A percentile compares a stretch with the other conserved stretches of the same genome.
These are phyloP conservation scores for Hymenochirus boettgeri DNA, from an alignment of 2,113 vertebrate genomes.

Conservation along the genomic window DNA sequence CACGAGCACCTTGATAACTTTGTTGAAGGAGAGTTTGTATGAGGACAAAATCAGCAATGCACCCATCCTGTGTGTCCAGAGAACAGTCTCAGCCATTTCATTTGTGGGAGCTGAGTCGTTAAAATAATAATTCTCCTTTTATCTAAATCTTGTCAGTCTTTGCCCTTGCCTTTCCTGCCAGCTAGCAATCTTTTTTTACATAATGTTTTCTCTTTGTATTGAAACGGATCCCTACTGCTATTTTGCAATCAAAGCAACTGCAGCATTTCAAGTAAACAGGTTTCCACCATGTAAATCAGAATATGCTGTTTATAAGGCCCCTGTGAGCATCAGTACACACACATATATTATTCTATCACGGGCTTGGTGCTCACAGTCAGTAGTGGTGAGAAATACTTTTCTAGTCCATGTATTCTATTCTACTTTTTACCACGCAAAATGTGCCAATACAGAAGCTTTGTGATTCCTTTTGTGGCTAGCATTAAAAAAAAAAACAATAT, in stretches of 20 bases:
- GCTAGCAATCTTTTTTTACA: not conserved
- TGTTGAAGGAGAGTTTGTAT: constrained; percentile 12
- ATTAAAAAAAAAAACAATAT: too few relatives aligned
- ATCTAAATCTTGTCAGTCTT: constrained; percentile 1
- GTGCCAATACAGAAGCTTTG: too few relatives aligned
- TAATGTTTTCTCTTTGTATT: not conserved
- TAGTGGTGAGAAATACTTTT: too few relatives aligned
- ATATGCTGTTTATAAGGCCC: too few relatives aligned
- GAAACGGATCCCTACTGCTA: not conserved
- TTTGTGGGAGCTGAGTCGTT: constrained; percentile 19
- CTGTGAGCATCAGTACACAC: too few relatives aligned
- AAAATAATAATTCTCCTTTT: constrained; percentile 1
- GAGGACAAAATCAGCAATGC: not conserved
- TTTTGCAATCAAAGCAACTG: constrained; percentile 8
- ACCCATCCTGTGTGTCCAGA: not conserved
- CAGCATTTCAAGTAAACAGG: not conserved
- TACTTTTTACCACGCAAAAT: too few relatives aligned
- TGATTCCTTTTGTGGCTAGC: too few relatives aligned
- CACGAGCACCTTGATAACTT: not conserved
- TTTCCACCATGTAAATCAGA: too few relatives aligned
- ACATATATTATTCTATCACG: too few relatives aligned
- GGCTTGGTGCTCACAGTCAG: too few relatives aligned
- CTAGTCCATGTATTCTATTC: too few relatives aligned
- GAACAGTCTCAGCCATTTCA: constrained; percentile 4
- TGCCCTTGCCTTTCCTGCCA: constrained; percentile 12